phyloP scores from a whole-genome alignment of 2,888 invertebrate genomes.

The Callyntrura guangdongensis region DNA sequence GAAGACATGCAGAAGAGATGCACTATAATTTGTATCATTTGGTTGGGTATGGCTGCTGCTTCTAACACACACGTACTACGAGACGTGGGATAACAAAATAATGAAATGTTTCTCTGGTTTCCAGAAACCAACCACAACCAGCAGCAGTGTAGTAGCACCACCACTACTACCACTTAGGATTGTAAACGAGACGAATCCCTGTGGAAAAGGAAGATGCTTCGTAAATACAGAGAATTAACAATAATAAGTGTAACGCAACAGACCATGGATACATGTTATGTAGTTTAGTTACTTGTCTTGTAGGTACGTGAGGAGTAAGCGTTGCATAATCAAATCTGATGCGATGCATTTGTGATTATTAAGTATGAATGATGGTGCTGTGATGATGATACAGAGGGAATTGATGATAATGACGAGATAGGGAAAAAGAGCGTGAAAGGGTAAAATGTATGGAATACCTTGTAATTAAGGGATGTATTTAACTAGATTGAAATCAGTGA shows the following conservation, averaged over 20 bases:
- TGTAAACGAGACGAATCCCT: background rate
- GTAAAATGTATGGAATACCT: conserved; percentile 78
- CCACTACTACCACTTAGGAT: background rate
- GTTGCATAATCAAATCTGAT: conserved; percentile 65
- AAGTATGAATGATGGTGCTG: conserved; percentile 15
- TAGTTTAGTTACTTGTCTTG: background rate
- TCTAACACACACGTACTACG: background rate
- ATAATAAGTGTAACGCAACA: conserved; percentile 38
- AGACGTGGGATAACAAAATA: conserved; percentile 50
- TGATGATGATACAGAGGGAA: background rate
- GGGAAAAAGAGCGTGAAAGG: conserved; percentile 68
- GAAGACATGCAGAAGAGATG: no score
- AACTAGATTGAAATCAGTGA: conserved; percentile 44
- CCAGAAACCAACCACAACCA: conserved; percentile 38
- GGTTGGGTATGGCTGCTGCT: background rate
- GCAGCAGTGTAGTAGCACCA: background rate
- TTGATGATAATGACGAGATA: conserved; percentile 23
- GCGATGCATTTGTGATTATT: conserved; percentile 27
- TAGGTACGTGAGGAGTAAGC: background rate
- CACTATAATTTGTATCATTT: conserved; percentile 75
- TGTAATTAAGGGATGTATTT: conserved; percentile 75
- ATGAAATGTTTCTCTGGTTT: conserved; percentile 65
- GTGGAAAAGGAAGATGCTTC: background rate
- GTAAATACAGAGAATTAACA: background rate
- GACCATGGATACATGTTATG: conserved; percentile 47